These are phyloP conservation scores for Acrocephalus scirpaceus DNA, from an alignment of 2,797 vertebrate genomes.

Conservation along the genomic window DNA sequence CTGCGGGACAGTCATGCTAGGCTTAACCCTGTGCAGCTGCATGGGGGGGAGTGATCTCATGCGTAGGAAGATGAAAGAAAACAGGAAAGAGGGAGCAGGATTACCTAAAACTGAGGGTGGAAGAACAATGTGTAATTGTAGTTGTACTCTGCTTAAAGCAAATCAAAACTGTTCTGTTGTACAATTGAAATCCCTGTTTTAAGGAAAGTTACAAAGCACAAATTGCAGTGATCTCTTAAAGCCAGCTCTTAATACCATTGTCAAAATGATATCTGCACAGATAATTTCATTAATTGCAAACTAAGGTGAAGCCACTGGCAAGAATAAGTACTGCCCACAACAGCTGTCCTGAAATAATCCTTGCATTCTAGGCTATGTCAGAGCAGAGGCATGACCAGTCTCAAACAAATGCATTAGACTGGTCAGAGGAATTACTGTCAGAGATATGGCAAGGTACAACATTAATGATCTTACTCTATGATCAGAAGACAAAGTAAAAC, in stretches of 20 bases:
- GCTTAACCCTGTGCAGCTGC: background rate
- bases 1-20: background rate
- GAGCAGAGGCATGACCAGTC: background rate
- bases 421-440: background rate
- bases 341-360: background rate
- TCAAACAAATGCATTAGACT: background rate
- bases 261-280: background rate
- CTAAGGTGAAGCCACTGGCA: background rate
- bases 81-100: background rate
- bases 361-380: background rate
- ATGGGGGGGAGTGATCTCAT: background rate
- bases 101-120: background rate
- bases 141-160: background rate
- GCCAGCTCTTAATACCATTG: background rate
- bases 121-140: background rate
- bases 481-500: background rate
- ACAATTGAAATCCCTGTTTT: background rate
- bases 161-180: background rate
- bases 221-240: background rate
- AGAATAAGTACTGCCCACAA: background rate
- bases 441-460: background rate
- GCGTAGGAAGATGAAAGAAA: conserved; percentile 51
- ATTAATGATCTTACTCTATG: background rate
- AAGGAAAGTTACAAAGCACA: background rate
- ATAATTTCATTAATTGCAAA: background rate